Percentiles rank a stretch among this genome's conserved stretches.
Conservation (phyloP, 2,113 vertebrate genomes). For the Percina caprodes region DNA sequence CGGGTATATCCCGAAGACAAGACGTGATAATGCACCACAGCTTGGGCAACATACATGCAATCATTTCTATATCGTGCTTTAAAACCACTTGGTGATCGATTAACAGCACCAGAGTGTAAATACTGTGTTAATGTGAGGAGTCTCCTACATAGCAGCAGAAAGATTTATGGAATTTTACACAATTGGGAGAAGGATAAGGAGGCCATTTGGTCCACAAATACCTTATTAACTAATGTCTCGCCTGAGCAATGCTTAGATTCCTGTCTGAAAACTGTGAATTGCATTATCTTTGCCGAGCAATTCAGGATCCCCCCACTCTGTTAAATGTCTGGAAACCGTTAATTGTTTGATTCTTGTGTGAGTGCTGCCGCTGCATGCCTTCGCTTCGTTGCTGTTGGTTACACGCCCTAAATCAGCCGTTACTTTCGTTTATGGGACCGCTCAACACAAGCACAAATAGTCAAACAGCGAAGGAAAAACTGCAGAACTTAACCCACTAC, state of each 20-base stretch:
- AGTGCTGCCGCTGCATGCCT: neutral
- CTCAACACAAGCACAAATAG: conserved; percentile 22
- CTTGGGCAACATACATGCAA: neutral
- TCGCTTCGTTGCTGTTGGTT: conserved; percentile 12
- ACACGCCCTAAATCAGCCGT: conserved; percentile 54
- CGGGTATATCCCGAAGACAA: conserved; percentile 46
- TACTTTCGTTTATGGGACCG: neutral
- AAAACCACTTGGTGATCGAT: neutral
- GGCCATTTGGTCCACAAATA: neutral
- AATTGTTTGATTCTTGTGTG: neutral
- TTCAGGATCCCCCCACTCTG: neutral
- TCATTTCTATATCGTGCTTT: neutral
- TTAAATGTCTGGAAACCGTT: neutral
- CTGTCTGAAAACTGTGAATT: neutral
- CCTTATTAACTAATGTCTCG: neutral
- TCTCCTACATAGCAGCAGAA: neutral
- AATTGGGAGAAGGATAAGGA: neutral
- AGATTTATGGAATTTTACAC: neutral
- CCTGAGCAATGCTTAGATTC: neutral
- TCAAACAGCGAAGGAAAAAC: conserved; percentile 46
- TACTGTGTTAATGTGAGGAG: neutral
- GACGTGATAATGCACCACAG: conserved; percentile 26
- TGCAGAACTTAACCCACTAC: conserved; percentile 72
- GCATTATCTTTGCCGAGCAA: neutral
- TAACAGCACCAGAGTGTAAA: neutral